Evolutionary conservation across 2,113 vertebrate species (phyloP), one percentile per base, ranked within the genome.

Genomic region (Pyxicephalus adspersus): DNA sequence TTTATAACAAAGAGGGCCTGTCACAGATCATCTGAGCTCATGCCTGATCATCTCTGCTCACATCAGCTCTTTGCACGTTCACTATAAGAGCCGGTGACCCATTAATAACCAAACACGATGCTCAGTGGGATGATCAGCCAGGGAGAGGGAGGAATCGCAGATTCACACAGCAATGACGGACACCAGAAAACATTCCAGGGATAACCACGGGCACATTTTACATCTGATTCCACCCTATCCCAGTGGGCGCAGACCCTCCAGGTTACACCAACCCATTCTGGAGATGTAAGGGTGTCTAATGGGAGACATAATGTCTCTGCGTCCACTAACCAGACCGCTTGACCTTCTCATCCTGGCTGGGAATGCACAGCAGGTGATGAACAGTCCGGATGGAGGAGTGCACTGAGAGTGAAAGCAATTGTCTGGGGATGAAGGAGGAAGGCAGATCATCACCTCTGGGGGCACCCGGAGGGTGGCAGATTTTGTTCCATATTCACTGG

Each of bases 271-370:
- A 61, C 23, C 55, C 75, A n/a, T 77, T 67, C 51, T 55, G 50
- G 77, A 61, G 57, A 51, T 45, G 55, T 34, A 52, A 26, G 16
- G 57, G 77, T 61, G 70, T 70, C 70, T 71, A 80, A 71, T 71
- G 51, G 55, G 65, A 60, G 52, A 29, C 61, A 18, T 23, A 54
- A 64, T 51, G 57, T 67, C 64, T 68, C 18, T 38, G 25, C 34
- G 19, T 77, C 28, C 55, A 31, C 22, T 63, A 34, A 5, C 18
- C 77, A 51, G 77, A 71, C 77, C 28, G 65, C 52, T 55, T 80
- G 77, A 71, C 77, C 77, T 80, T 80, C 77, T 22, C 77, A 68
- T 19, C 25, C 65, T 20, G 50, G 31, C 67, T 71, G 3, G 50
- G 57, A 70, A 63, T 20, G 22, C 23, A 9, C 55, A 50, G 38